A percentile compares a stretch with the other conserved stretches of the same genome.
Evolutionary conservation across 2,797 vertebrate genomes (phyloP).

Genomic region (Sebastes matsubarae): DNA sequence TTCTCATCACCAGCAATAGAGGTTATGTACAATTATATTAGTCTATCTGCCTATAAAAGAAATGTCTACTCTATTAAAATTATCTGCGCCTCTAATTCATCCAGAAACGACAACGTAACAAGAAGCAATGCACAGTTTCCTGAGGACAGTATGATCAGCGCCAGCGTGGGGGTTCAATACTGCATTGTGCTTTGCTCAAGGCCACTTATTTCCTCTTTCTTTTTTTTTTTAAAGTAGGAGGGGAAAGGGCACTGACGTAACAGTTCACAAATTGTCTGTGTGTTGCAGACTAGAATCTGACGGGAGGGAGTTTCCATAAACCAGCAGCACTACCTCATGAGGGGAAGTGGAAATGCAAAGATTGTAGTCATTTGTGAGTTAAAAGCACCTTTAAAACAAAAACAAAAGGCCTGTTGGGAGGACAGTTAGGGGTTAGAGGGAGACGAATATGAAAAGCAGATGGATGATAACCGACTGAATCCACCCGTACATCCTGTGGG

Average conservation of each 20-base stretch:
- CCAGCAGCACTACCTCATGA: conserved; percentile 19
- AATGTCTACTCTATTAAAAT: conserved; percentile 26
- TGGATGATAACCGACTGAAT: background rate
- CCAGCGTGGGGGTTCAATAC: conserved; percentile 66
- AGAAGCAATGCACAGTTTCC: conserved; percentile 59
- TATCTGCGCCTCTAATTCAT: conserved; percentile 49
- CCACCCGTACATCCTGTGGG: conserved; percentile 21
- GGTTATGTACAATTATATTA: conserved; percentile 79
- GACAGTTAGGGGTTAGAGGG: conserved; percentile 17
- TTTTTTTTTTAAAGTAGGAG: background rate
- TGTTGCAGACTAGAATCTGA: background rate
- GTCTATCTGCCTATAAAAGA: conserved; percentile 52
- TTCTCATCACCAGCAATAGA: conserved; percentile 47
- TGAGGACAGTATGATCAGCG: conserved; percentile 73
- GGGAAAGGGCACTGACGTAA: conserved; percentile 13
- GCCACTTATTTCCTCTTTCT: conserved; percentile 35
- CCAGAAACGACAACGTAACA: conserved; percentile 44
- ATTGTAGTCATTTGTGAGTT: conserved; percentile 33
- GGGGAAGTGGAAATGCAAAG: background rate
- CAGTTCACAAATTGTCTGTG: conserved; percentile 15
- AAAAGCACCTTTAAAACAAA: conserved; percentile 18
- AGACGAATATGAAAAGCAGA: background rate
- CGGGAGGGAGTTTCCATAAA: background rate
- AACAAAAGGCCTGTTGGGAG: background rate
- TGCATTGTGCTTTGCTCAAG: conserved; percentile 55